A percentile compares a stretch with the other conserved stretches of the same genome.
phyloP scores from a whole-genome alignment of 2,113 vertebrate genomes.

The Euleptes europaea region DNA sequence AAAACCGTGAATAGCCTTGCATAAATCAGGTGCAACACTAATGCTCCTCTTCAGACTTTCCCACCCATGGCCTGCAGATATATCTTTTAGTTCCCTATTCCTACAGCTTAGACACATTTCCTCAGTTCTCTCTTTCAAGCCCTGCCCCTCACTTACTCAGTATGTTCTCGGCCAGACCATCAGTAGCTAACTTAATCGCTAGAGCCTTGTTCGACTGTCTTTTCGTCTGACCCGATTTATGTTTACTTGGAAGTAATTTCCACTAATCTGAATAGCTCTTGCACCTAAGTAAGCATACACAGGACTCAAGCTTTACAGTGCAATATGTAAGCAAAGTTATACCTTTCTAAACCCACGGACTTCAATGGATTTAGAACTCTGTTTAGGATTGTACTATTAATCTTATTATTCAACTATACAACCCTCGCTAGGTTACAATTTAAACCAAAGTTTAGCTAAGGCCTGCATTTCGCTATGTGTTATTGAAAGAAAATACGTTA shows the following conservation, averaged over 20 bases:
- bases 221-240: not conserved
- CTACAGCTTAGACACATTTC: not conserved
- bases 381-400: not conserved
- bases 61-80: too few relatives aligned
- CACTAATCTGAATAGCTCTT: too few relatives aligned
- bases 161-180: not conserved
- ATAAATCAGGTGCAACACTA: not conserved
- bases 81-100: not conserved
- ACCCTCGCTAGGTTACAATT: not conserved
- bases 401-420: not conserved
- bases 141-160: too few relatives aligned
- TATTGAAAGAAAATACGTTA: not conserved
- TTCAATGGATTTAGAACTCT: too few relatives aligned
- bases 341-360: too few relatives aligned
- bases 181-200: not conserved
- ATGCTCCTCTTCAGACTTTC: not conserved
- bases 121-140: not conserved
- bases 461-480: not conserved
- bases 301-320: too few relatives aligned
- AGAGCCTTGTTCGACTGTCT: not conserved
- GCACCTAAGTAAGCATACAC: too few relatives aligned
- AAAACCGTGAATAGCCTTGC: not conserved
- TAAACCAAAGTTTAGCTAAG: not conserved
- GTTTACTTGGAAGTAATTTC: too few relatives aligned
- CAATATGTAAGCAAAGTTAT: too few relatives aligned